Evolutionary conservation across 2,113 vertebrate genomes (phyloP).

Genomic region (rat (Rattus norvegicus)): GRCr8 NC_086027.1:98530501-98531000

Average conservation of each 20-base stretch:
- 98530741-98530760: not conserved
- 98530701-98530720: fast-evolving
- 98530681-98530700: not conserved
- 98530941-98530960: fast-evolving
- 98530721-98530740: not conserved
- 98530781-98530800: not conserved
- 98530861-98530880: not conserved
- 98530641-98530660: not conserved
- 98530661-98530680: not conserved
- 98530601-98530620: not conserved
- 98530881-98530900: not conserved
- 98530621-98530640: too few species aligned
- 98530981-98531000: fast-evolving
- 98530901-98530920: not conserved
- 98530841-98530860: not conserved
- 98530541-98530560: too few species aligned
- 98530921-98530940: not conserved
- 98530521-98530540: not conserved
- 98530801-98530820: not conserved
- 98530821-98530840: not conserved
- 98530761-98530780: not conserved
- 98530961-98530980: not conserved
- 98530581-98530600: fast-evolving
- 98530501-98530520: not conserved
- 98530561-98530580: fast-evolving